Base-by-base conservation (phyloP, 2,888 invertebrate species). In the Aromia moschata region DNA sequence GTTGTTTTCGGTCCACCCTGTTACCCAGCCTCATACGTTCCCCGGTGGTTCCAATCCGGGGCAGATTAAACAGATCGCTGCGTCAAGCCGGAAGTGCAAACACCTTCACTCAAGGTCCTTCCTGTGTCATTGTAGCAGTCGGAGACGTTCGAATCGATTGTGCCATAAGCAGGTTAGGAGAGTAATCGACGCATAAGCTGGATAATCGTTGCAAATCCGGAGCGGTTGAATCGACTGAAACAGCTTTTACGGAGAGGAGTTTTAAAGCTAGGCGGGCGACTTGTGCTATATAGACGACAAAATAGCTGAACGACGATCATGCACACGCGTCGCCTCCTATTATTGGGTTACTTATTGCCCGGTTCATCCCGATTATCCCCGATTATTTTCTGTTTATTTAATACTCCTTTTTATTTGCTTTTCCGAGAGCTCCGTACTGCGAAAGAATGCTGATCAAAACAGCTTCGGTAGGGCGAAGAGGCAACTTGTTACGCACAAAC, bases 141-240 rank as follows among this genome's bases (percentile, higher is more conserved):
- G 52, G 17, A 49, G 49, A 14, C 15, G 11, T 40, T 17, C 18
- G 38, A 14, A 49, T 56, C 56, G 47, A 56, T 60, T 56, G 58
- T 56, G 40, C 46, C 43, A 51, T 69, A 72, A 71, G 69, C 65
- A 71, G 71, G 68, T 71, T 72, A 64, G 56, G 65, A 67, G 62
- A 67, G 69, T 71, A 72, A 73, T 71, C 72, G 72, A 70, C 64
- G 66, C 59, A 69, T 73, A 72, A 72, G 73, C 68, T 64, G 73
- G 72, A 72, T 73, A 72, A 74, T 72, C 72, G 64, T 49, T 37
- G 61, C 33, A 58, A 57, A 59, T 57, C 60, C 63, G 37, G 37
- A 33, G 41, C 46, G 53, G 49, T 45, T 52, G 31, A 60, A 56
- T 43, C 18, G 37, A 55, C 55, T 60, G 31, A 60, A 56, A 51